Conservation (phyloP, 2,113 vertebrate genomes). For the Phylloscopus trochilus region DNA sequence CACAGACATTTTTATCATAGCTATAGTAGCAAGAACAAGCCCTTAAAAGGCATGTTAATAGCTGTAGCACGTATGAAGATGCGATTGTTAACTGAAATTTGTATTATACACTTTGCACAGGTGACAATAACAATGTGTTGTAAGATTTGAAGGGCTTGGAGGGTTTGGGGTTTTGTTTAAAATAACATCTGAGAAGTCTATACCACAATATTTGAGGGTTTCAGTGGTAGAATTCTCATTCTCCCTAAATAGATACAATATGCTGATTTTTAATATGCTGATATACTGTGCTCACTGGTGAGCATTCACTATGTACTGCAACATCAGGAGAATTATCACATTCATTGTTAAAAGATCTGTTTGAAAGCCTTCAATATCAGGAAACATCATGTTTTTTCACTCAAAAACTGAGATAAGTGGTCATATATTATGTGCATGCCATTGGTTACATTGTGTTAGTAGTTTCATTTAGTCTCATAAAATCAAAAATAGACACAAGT, state of each 20-base stretch:
- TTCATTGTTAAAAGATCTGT: background rate
- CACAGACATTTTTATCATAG: background rate
- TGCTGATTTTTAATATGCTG: background rate
- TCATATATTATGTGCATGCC: background rate
- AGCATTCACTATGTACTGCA: background rate
- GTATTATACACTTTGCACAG: background rate
- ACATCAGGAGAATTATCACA: background rate
- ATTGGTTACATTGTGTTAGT: background rate
- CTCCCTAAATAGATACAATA: background rate
- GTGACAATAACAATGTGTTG: background rate
- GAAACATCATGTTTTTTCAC: background rate
- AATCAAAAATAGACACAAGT: constrained; percentile 40
- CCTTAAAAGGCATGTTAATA: background rate
- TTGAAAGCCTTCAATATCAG: background rate
- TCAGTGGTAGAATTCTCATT: background rate
- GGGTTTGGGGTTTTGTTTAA: background rate
- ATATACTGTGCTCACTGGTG: background rate
- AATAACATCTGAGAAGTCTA: background rate
- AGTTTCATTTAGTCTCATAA: constrained; percentile 22
- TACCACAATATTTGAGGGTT: background rate
- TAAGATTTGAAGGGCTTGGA: background rate
- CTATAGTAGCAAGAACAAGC: background rate
- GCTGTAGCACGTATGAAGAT: background rate
- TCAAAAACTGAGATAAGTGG: background rate
- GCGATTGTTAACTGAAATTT: background rate